These are phyloP conservation scores for Flabesymbios commensalis DNA, from an alignment of 2,888 invertebrate species.

Conservation along the genomic window DNA sequence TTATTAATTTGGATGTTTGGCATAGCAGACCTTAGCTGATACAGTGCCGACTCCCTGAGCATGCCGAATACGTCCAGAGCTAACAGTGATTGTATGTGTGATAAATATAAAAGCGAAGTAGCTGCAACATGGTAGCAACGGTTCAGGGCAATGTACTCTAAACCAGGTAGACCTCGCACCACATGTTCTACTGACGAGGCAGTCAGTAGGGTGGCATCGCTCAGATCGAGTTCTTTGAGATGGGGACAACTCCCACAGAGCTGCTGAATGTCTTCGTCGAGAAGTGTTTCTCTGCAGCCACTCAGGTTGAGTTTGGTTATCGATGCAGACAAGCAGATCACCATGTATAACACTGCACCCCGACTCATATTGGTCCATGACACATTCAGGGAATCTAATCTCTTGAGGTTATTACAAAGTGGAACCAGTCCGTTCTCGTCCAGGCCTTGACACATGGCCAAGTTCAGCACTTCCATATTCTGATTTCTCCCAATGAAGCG, in stretches of 20 bases:
- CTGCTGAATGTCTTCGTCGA: constrained; percentile 74
- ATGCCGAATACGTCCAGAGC: constrained; percentile 84
- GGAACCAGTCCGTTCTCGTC: constrained; percentile 69
- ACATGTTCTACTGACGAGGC: constrained; percentile 68
- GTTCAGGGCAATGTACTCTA: constrained; percentile 67
- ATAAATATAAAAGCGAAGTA: constrained; percentile 72
- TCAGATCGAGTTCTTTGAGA: constrained; percentile 82
- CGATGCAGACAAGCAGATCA: constrained; percentile 69
- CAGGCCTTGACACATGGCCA: constrained; percentile 80
- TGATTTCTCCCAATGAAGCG: constrained; percentile 71
- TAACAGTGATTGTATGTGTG: constrained; percentile 64
- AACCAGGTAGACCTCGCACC: constrained; percentile 63
- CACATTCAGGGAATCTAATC: constrained; percentile 69
- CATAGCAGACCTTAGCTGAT: constrained; percentile 67
- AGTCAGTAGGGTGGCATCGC: constrained; percentile 80
- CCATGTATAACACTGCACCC: constrained; percentile 69
- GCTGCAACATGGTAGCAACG: constrained; percentile 81
- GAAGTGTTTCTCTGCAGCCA: constrained; percentile 78
- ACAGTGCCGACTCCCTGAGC: constrained; percentile 68
- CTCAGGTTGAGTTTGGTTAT: constrained; percentile 79
- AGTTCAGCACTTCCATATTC: constrained; percentile 78
- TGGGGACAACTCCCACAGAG: constrained; percentile 73
- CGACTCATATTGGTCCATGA: constrained; percentile 77
- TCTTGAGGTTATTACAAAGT: constrained; percentile 59
- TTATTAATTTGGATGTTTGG: constrained; percentile 71